A percentile compares a stretch with the other conserved stretches of the same genome.
phyloP scores from a whole-genome alignment of 2,797 vertebrate species.

The Pelochelys cantorii region DNA sequence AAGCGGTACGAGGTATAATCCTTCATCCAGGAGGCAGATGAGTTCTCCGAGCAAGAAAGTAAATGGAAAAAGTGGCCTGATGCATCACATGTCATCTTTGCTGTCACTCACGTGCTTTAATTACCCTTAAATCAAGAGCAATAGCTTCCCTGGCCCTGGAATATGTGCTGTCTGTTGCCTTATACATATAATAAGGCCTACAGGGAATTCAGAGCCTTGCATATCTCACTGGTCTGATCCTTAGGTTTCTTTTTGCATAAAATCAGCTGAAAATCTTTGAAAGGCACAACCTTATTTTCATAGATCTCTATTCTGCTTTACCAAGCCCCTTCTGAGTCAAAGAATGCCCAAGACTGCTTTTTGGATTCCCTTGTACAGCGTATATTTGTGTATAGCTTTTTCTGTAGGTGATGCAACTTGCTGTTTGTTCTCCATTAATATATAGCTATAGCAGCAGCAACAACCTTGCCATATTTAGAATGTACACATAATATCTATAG shows the following conservation, averaged over 20 bases:
- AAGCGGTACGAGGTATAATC: conserved; percentile 21
- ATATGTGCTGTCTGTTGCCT: conserved; percentile 56
- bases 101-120: conserved; percentile 64
- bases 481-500: background rate
- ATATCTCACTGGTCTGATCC: conserved; percentile 50
- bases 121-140: conserved; percentile 68
- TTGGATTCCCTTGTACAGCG: conserved; percentile 26
- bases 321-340: conserved; percentile 32
- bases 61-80: conserved; percentile 48
- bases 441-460: conserved; percentile 7
- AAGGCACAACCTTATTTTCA: conserved; percentile 54
- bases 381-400: conserved; percentile 31
- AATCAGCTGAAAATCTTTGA: conserved; percentile 37
- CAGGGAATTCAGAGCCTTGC: conserved; percentile 62
- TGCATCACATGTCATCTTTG: conserved; percentile 29
- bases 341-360: conserved; percentile 27
- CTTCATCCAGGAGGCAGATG: conserved; percentile 32
- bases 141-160: conserved; percentile 59
- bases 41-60: conserved; percentile 4
- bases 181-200: conserved; percentile 55
- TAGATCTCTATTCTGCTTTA: conserved; percentile 30
- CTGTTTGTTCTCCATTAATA: background rate
- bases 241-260: conserved; percentile 65
- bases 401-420: conserved; percentile 22
- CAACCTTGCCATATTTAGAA: conserved; percentile 22